These are phyloP conservation scores for Lateolabrax maculatus DNA, from an alignment of 2,797 vertebrate genomes.

Conservation along the genomic window DNA sequence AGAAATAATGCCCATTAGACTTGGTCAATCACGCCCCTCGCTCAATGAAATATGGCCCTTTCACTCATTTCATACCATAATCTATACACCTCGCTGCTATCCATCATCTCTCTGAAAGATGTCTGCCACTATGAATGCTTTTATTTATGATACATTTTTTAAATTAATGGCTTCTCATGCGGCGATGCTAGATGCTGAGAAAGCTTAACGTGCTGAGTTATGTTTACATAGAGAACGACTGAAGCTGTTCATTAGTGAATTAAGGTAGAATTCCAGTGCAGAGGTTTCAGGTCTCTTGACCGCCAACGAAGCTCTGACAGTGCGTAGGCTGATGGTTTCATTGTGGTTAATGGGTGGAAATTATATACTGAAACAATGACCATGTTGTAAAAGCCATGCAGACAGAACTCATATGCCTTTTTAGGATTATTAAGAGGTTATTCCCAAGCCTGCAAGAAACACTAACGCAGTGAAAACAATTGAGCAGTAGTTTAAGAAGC, in stretches of 20 bases:
- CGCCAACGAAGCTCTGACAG: conserved; percentile 48
- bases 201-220: conserved; percentile 58
- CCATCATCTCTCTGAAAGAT: conserved; percentile 76
- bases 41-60: conserved; percentile 80
- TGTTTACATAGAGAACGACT: conserved; percentile 32
- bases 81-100: conserved; percentile 76
- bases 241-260: conserved; percentile 66
- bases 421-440: conserved; percentile 48
- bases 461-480: conserved; percentile 20
- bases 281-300: conserved; percentile 46
- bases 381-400: conserved; percentile 43
- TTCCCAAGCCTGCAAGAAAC: conserved; percentile 29
- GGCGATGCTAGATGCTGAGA: conserved; percentile 60
- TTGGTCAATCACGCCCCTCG: conserved; percentile 87
- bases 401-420: conserved; percentile 54
- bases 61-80: conserved; percentile 78
- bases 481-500: background rate
- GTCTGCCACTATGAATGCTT: conserved; percentile 63
- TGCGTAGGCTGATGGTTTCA: conserved; percentile 52
- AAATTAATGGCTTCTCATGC: conserved; percentile 63
- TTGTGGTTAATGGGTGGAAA: conserved; percentile 56
- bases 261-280: conserved; percentile 38
- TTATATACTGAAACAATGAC: conserved; percentile 54
- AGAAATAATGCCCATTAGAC: conserved; percentile 94
- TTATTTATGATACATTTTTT: conserved; percentile 73